Evolutionary conservation across 1,140 invertebrate species (phyloP).

Genomic region (Drosophila rufa): DNA sequence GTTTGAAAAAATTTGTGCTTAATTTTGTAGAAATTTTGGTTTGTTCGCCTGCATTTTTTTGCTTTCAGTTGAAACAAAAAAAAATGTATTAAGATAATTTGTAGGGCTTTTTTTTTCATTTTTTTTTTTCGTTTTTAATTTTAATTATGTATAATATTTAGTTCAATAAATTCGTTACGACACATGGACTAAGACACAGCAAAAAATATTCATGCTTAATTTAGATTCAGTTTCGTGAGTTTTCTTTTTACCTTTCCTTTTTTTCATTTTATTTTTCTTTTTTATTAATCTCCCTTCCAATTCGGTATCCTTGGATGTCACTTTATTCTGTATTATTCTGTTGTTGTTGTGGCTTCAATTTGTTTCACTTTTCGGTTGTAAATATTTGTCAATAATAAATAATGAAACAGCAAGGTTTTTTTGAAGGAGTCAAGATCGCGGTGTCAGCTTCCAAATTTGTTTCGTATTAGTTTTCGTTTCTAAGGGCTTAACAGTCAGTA

Average conservation of each 20-base stretch:
- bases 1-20: constrained; percentile 77
- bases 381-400: constrained; percentile 74
- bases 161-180: constrained; percentile 82
- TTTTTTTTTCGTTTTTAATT: constrained; percentile 36
- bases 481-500: constrained; percentile 50
- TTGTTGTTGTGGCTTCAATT: constrained; percentile 40
- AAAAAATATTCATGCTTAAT: constrained; percentile 83
- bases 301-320: constrained; percentile 12
- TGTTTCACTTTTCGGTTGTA: constrained; percentile 60
- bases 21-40: constrained; percentile 74
- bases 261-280: constrained; percentile 17
- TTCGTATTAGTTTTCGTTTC: constrained; percentile 14
- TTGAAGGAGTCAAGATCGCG: constrained; percentile 17
- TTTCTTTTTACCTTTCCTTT: constrained; percentile 17
- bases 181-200: constrained; percentile 83
- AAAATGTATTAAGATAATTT: constrained; percentile 36
- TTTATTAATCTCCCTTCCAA: constrained; percentile 6
- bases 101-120: constrained; percentile 19
- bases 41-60: constrained; percentile 49
- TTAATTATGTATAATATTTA: constrained; percentile 65
- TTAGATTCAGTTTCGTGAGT: constrained; percentile 64
- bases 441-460: constrained; percentile 40
- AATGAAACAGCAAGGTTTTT: constrained; percentile 57
- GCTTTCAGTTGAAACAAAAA: constrained; percentile 41
- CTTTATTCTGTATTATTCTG: constrained; percentile 1